Conservation (phyloP, 37 sponge, comb jelly and placozoan genomes). For the Tethya wilhelma region DNA sequence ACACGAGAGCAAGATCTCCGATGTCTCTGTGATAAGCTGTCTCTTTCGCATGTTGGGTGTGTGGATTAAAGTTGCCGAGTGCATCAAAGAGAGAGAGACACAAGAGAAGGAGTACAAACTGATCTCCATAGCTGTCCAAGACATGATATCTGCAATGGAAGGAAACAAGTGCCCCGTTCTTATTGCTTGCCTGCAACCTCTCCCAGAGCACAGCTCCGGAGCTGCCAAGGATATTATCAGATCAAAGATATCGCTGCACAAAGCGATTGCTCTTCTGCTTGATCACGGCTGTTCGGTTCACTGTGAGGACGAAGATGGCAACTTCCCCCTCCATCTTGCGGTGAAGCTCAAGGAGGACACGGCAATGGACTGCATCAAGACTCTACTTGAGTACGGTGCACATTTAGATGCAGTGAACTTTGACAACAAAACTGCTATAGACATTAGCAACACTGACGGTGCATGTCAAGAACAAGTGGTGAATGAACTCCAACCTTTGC, state of each 20-base stretch:
- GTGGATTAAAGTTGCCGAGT: conserved; percentile 57
- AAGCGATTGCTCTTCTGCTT: conserved; percentile 38
- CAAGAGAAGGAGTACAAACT: conserved; percentile 15
- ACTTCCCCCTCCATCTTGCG: conserved; percentile 80
- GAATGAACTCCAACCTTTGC: conserved; percentile 5
- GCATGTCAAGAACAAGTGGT: no score
- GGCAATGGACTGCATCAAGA: conserved; percentile 41
- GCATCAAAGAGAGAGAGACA: conserved; percentile 14
- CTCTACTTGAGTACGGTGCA: conserved; percentile 65
- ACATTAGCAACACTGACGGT: conserved; percentile 7
- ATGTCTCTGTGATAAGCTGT: conserved; percentile 59
- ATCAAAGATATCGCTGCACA: conserved; percentile 53
- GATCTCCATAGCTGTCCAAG: conserved; percentile 11
- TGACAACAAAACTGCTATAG: conserved; percentile 60
- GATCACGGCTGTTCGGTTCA: conserved; percentile 47
- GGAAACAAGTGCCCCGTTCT: conserved; percentile 26
- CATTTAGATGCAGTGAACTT: conserved; percentile 71
- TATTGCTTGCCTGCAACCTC: conserved; percentile 64
- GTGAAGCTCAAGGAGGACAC: conserved; percentile 52
- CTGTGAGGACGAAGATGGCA: conserved; percentile 53
- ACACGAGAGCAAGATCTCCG: conserved; percentile 75
- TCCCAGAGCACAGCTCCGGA: conserved; percentile 34
- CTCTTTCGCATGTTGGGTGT: conserved; percentile 60
- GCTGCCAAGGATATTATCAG: conserved; percentile 39
- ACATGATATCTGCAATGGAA: conserved; percentile 21